Conservation (phyloP, 2,113 vertebrate species). For the Cisticola juncidis region DNA sequence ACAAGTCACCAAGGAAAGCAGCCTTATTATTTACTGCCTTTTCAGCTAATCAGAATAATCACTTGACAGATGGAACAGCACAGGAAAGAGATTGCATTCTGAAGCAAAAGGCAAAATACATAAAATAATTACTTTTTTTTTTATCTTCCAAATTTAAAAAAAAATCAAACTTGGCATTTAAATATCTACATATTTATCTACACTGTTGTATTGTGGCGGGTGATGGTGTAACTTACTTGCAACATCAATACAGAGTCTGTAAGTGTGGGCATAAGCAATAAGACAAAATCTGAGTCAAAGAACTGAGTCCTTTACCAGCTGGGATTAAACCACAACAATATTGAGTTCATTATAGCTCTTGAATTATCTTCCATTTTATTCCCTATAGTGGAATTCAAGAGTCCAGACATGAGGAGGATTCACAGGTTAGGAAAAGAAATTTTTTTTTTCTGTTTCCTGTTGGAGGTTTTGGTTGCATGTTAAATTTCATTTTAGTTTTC, state of each 20-base stretch:
- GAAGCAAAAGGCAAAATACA: not conserved
- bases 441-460: not conserved
- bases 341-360: not conserved
- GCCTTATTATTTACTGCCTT: not conserved
- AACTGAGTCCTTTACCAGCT: not conserved
- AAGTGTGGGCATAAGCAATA: not conserved
- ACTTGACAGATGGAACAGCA: not conserved
- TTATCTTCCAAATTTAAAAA: not conserved
- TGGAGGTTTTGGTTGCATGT: not conserved
- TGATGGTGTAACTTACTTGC: not conserved
- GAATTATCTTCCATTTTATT: not conserved
- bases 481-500: not conserved
- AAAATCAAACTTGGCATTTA: not conserved
- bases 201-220: not conserved
- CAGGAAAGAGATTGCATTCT: not conserved
- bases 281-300: not conserved
- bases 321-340: not conserved
- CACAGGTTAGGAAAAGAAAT: not conserved
- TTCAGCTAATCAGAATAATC: not conserved
- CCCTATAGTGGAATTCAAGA: not conserved
- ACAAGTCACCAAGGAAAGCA: not conserved
- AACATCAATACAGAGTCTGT: not conserved
- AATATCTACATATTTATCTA: not conserved
- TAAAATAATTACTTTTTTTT: not conserved
- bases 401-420: not conserved